These are phyloP conservation scores for Cecidostiba fungosa DNA, from an alignment of 2,888 invertebrate species.

Conservation along the genomic window DNA sequence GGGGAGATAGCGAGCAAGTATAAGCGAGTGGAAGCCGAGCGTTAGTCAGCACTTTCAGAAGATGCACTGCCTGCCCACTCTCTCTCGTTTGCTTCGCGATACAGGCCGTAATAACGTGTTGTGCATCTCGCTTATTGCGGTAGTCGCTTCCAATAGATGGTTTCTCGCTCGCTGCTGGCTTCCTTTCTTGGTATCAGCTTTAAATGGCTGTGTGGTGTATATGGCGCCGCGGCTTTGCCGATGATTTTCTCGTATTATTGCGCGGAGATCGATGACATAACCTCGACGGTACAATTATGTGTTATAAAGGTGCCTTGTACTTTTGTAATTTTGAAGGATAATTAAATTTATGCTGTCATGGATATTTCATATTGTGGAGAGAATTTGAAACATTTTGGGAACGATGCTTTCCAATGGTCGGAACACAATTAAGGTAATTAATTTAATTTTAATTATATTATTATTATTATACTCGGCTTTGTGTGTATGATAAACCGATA, in stretches of 20 bases:
- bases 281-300: neutral
- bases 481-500: too few species aligned
- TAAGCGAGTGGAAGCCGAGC: neutral
- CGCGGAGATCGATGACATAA: neutral
- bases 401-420: too few species aligned
- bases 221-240: neutral
- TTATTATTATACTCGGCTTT: too few species aligned
- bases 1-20: conserved; percentile 8
- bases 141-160: neutral
- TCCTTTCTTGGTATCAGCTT: neutral
- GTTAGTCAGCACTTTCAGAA: conserved; percentile 23
- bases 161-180: neutral
- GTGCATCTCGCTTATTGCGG: conserved; percentile 1
- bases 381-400: too few species aligned
- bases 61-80: neutral
- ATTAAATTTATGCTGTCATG: too few species aligned
- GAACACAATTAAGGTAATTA: too few species aligned
- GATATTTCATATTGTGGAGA: too few species aligned
- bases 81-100: neutral
- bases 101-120: conserved; percentile 21
- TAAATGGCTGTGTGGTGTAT: neutral
- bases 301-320: too few species aligned
- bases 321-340: too few species aligned
- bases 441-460: too few species aligned
- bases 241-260: neutral